Percentiles rank a stretch among this genome's conserved stretches.
Evolutionary conservation across 2,113 vertebrate species (phyloP).

Genomic region (Atractosteus spatula): DNA sequence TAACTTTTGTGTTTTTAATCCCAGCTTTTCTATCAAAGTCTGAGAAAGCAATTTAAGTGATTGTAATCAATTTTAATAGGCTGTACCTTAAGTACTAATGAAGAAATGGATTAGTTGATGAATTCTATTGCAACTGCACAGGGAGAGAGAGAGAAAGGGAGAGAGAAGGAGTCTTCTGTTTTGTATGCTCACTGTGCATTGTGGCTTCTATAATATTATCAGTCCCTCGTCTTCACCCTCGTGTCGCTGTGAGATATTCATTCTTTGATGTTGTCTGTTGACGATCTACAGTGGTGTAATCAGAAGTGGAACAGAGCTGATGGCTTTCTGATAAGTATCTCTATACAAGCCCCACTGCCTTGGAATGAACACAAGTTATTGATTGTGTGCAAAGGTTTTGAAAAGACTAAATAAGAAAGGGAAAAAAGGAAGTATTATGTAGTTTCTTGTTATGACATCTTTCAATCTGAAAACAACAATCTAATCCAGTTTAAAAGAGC

Average conservation of each 20-base stretch:
- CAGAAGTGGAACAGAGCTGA: conserved; percentile 58
- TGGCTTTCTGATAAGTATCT: conserved; percentile 75
- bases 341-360: conserved; percentile 64
- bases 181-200: conserved; percentile 63
- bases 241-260: conserved; percentile 58
- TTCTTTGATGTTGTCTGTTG: conserved; percentile 48
- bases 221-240: conserved; percentile 61
- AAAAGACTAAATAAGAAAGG: conserved; percentile 51
- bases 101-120: conserved; percentile 45
- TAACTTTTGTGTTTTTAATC: conserved; percentile 38
- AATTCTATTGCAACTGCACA: conserved; percentile 16
- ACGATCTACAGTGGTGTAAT: conserved; percentile 52
- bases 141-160: not conserved
- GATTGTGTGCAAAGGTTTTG: conserved; percentile 57
- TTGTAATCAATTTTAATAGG: conserved; percentile 57
- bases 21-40: conserved; percentile 48
- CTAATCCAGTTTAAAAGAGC: not conserved
- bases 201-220: conserved; percentile 66
- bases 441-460: not conserved
- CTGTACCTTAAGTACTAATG: conserved; percentile 49
- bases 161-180: conserved; percentile 36
- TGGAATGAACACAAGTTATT: conserved; percentile 62
- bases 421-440: not conserved
- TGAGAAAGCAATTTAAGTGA: conserved; percentile 49
- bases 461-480: not conserved